These are phyloP conservation scores for Bergia sp. DNA, from an alignment of 92 coral and sea anemone species.

Conservation along the genomic window DNA sequence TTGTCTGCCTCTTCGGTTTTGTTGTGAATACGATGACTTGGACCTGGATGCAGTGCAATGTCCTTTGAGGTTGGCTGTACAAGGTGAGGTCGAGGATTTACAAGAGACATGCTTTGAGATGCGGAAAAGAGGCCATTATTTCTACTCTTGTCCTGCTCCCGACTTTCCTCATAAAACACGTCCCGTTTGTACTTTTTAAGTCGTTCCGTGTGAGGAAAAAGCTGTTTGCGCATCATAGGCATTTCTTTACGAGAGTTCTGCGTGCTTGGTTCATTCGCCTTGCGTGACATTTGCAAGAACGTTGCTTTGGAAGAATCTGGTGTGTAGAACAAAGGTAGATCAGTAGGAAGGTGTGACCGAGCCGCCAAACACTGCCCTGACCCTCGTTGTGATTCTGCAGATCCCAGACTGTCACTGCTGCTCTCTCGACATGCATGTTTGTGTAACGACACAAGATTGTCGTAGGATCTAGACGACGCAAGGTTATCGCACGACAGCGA, in stretches of 20 bases:
- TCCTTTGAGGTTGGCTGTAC: neutral
- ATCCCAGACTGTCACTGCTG: conserved; percentile 33
- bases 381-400: neutral
- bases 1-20: neutral
- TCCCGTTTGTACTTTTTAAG: conserved; percentile 26
- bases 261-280: neutral
- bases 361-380: conserved; percentile 15
- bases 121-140: neutral
- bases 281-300: conserved; percentile 9
- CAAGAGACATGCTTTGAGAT: conserved; percentile 6
- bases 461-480: conserved; percentile 5
- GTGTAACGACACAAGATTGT: conserved; percentile 9
- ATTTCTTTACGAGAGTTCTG: conserved; percentile 1
- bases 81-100: neutral
- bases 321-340: conserved; percentile 60
- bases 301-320: conserved; percentile 47
- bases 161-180: conserved; percentile 34
- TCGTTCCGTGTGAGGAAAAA: conserved; percentile 35
- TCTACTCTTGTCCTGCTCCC: conserved; percentile 24
- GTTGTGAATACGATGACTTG: neutral
- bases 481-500: conserved; percentile 17
- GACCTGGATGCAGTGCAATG: neutral
- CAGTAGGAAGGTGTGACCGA: conserved; percentile 53
- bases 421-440: conserved; percentile 8
- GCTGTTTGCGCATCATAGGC: conserved; percentile 33